Conservation (phyloP, 2,113 vertebrate genomes). For the Rhea pennata region DNA sequence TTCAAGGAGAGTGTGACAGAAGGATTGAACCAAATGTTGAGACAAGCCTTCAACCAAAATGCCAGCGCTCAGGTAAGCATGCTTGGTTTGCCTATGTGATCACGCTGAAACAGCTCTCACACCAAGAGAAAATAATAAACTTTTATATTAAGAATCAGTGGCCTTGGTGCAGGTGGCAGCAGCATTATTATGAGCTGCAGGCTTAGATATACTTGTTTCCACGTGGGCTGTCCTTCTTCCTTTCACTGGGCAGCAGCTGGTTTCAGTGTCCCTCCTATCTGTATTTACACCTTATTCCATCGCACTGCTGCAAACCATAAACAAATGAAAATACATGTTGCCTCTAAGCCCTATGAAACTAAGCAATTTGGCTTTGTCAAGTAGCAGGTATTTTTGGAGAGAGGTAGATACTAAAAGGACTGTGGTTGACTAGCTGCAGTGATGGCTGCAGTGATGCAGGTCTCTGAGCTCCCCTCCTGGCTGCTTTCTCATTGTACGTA, state of each 20-base stretch:
- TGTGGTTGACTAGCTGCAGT: no score
- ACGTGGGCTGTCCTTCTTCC: background rate
- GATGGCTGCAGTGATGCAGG: background rate
- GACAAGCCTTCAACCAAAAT: slow-evolving; percentile 88
- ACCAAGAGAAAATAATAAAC: background rate
- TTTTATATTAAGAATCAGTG: background rate
- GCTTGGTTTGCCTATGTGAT: background rate
- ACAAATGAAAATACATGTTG: background rate
- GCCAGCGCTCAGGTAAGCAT: slow-evolving; percentile 86
- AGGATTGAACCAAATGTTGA: slow-evolving; percentile 88
- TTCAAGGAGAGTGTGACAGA: slow-evolving; percentile 87
- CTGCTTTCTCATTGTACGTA: background rate
- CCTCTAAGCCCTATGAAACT: background rate
- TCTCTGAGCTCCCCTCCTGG: background rate
- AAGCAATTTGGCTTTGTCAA: background rate
- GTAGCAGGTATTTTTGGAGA: background rate
- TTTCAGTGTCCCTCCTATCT: background rate
- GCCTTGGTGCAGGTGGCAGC: background rate
- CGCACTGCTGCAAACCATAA: background rate
- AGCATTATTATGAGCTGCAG: background rate
- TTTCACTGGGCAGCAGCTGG: background rate
- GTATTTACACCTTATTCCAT: background rate
- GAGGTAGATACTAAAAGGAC: background rate
- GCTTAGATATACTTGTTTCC: background rate
- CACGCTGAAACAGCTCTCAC: background rate